Conservation (phyloP, 2,113 vertebrate genomes). For the Suncus etruscus region DNA sequence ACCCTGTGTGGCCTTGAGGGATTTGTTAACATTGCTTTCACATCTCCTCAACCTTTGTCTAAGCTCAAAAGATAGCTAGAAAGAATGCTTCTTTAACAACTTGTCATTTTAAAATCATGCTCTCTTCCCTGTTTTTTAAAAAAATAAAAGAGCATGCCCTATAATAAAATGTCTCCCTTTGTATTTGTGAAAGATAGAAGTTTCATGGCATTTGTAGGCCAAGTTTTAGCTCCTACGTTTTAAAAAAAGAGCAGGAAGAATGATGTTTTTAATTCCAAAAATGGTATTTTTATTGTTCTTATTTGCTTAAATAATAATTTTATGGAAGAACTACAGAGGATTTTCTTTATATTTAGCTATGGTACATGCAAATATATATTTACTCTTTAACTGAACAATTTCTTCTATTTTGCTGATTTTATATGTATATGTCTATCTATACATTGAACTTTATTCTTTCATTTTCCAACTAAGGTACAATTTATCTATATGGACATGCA, state of each 20-base stretch:
- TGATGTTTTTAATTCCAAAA: constrained; percentile 35
- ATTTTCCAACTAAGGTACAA: not conserved
- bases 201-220: constrained; percentile 21
- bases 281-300: constrained; percentile 2
- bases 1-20: not conserved
- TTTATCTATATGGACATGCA: constrained; percentile 27
- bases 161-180: not conserved
- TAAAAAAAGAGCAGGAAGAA: constrained; percentile 23
- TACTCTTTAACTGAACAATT: constrained; percentile 39
- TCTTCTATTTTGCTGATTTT: not conserved
- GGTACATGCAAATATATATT: not conserved
- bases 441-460: constrained; percentile 16
- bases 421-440: no score
- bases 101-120: constrained; percentile 31
- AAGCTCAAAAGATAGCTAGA: not conserved
- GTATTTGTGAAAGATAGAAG: not conserved
- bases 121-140: not conserved
- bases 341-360: constrained; percentile 33
- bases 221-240: constrained; percentile 12
- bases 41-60: not conserved
- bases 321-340: constrained; percentile 38
- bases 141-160: not conserved
- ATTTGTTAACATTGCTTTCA: not conserved
- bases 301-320: constrained; percentile 51
- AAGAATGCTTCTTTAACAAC: not conserved